Conservation (phyloP, 2,113 vertebrate genomes). For the Phoxinus phoxinus region DNA sequence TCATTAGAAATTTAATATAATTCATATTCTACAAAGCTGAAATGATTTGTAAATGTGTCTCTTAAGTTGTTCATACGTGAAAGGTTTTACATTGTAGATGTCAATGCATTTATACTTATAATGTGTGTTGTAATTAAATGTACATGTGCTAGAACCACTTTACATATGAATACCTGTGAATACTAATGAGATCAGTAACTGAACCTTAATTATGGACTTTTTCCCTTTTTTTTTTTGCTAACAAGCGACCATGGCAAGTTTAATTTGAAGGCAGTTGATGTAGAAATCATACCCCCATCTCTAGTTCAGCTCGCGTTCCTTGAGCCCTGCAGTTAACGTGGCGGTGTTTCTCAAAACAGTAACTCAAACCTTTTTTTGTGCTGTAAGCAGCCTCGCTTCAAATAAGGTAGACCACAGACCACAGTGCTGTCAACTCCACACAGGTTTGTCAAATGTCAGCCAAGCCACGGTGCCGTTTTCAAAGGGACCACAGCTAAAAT, state of each 20-base stretch:
- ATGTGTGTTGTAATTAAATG: background rate
- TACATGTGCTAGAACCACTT: background rate
- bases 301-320: slow-evolving; percentile 32
- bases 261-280: slow-evolving; percentile 5
- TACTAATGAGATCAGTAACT: background rate
- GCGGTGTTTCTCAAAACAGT: slow-evolving; percentile 52
- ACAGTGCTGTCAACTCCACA: slow-evolving; percentile 62
- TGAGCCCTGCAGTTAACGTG: slow-evolving; percentile 49
- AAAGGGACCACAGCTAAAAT: slow-evolving; percentile 67
- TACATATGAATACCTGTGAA: background rate
- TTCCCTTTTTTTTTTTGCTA: background rate
- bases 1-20: background rate
- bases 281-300: slow-evolving; percentile 27
- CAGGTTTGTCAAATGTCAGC: slow-evolving; percentile 73
- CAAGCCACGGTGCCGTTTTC: slow-evolving; percentile 66
- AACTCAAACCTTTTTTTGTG: slow-evolving; percentile 43
- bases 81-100: too few species aligned
- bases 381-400: slow-evolving; percentile 56
- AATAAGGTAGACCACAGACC: slow-evolving; percentile 66
- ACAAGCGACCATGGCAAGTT: background rate
- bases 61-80: background rate
- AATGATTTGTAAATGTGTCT: background rate
- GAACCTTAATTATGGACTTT: background rate
- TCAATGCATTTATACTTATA: background rate
- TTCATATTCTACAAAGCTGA: background rate